Evolutionary conservation across 2,888 invertebrate genomes (phyloP).

Genomic region (Ormyrus pomaceus): DNA sequence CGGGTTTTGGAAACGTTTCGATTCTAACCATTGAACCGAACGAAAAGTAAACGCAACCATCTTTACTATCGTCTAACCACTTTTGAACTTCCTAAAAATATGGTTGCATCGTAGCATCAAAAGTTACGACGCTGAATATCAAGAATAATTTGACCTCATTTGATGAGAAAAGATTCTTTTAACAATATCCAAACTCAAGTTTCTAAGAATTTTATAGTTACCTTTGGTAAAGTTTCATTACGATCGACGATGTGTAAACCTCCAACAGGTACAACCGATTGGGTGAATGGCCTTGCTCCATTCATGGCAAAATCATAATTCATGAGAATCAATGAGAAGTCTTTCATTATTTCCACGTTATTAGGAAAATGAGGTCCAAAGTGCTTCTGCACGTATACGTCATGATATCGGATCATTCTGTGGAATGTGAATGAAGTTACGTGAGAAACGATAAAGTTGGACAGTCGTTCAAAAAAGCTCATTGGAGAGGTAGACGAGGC

Average conservation of each 20-base stretch:
- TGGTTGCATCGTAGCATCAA: too few species aligned
- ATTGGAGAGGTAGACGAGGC: neutral
- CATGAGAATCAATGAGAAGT: constrained; percentile 73
- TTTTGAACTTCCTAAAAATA: too few species aligned
- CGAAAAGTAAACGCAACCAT: too few species aligned
- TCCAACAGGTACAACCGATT: constrained; percentile 77
- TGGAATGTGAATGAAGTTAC: neutral
- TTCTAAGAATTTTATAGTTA: neutral
- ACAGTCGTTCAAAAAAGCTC: constrained; percentile 20
- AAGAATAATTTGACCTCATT: too few species aligned
- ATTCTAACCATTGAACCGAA: too few species aligned
- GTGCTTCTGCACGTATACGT: constrained; percentile 57
- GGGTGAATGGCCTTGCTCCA: constrained; percentile 76
- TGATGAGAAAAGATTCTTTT: too few species aligned
- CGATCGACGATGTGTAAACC: constrained; percentile 75
- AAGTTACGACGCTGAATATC: too few species aligned
- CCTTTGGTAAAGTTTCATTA: constrained; percentile 29
- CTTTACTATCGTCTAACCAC: too few species aligned
- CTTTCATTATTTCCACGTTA: constrained; percentile 62
- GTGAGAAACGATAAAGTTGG: constrained; percentile 12
- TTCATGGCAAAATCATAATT: constrained; percentile 78
- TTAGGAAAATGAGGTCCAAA: constrained; percentile 59
- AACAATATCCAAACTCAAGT: too few species aligned
- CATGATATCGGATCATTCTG: constrained; percentile 49
- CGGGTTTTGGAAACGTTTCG: too few species aligned